Evolutionary conservation across 2,797 vertebrate genomes (phyloP).

Genomic region (Valencia hispanica): DNA sequence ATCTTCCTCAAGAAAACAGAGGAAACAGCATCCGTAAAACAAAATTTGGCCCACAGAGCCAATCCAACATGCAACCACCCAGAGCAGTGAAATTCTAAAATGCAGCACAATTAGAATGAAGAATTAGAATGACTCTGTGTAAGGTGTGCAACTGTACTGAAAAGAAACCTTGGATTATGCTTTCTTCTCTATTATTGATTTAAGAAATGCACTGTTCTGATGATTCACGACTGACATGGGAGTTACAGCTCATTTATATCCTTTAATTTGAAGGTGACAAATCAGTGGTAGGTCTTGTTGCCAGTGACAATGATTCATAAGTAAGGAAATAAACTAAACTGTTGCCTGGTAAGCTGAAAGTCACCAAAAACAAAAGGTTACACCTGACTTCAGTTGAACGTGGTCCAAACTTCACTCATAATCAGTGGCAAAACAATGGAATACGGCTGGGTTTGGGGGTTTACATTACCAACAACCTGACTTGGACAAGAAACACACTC

Average conservation of each 20-base stretch:
- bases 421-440: too few relatives aligned
- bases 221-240: neutral
- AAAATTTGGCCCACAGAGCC: too few relatives aligned
- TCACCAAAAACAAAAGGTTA: neutral
- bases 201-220: neutral
- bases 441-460: too few relatives aligned
- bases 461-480: too few relatives aligned
- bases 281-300: neutral
- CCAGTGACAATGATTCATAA: neutral
- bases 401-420: too few relatives aligned
- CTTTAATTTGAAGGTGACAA: neutral
- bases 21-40: too few relatives aligned
- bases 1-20: too few relatives aligned
- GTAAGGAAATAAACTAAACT: neutral
- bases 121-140: neutral
- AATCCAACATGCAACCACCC: too few relatives aligned
- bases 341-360: neutral
- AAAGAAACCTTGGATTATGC: neutral
- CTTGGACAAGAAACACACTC: too few relatives aligned
- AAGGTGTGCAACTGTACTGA: neutral
- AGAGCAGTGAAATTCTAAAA: too few relatives aligned
- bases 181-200: neutral
- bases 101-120: too few relatives aligned
- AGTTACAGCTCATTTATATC: neutral
- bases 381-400: too few relatives aligned